Evolutionary conservation across 2,888 invertebrate species (phyloP).

Genomic region (Nasonovia ribisnigri): DNA sequence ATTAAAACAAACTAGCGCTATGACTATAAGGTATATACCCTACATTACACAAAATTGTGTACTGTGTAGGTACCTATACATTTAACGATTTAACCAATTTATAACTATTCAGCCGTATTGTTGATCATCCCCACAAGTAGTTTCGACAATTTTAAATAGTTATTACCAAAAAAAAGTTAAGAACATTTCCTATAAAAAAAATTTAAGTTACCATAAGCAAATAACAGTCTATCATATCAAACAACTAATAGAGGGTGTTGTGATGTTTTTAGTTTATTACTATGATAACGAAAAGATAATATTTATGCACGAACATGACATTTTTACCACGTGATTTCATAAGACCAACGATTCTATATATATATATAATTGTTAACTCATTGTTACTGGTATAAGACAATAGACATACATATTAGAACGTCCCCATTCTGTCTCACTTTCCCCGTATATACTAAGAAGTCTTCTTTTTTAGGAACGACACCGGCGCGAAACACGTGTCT

Average conservation of each 20-base stretch:
- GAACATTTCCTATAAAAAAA: background rate
- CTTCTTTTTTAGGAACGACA: conserved; percentile 29
- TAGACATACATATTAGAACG: background rate
- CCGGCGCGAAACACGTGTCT: conserved; percentile 32
- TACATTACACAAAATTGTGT: background rate
- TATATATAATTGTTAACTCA: background rate
- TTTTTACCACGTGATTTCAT: background rate
- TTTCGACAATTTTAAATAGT: background rate
- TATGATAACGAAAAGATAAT: background rate
- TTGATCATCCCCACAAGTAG: background rate
- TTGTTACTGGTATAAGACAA: background rate
- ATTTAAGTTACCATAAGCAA: background rate
- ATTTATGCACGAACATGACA: background rate
- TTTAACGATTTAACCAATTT: background rate
- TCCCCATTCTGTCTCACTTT: background rate
- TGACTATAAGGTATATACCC: background rate
- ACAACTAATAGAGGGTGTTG: background rate
- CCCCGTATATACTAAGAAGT: background rate
- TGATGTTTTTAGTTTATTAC: background rate
- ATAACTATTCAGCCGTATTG: background rate
- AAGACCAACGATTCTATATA: background rate
- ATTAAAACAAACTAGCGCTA: background rate
- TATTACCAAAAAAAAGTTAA: background rate
- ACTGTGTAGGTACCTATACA: background rate
- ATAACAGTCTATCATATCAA: background rate